Evolutionary conservation across 2,888 invertebrate species (phyloP).

Genomic region (Mythimna ferrago): DNA sequence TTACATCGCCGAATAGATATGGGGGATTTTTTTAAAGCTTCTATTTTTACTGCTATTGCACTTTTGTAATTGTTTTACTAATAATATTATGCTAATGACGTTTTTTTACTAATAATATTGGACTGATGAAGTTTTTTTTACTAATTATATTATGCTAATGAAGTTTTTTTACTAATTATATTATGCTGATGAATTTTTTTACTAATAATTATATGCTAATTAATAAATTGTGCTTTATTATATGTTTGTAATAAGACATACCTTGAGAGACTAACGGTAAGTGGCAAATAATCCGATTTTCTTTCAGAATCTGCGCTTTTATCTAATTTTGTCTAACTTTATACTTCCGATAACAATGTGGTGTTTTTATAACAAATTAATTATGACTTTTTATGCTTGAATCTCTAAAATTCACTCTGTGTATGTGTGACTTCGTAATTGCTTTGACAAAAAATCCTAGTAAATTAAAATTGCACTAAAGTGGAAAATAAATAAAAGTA

Average conservation of each 20-base stretch:
- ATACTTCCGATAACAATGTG: background rate
- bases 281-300: background rate
- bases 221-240: background rate
- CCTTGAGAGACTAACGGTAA: conserved; percentile 2
- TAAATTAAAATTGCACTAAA: background rate
- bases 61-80: background rate
- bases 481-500: background rate
- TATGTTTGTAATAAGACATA: background rate
- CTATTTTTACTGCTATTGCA: background rate
- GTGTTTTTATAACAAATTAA: background rate
- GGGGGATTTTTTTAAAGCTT: no score
- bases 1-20: no score
- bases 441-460: background rate
- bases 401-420: background rate
- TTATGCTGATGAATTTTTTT: background rate
- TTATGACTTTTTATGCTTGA: background rate
- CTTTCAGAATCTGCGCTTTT: background rate
- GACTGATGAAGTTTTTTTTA: background rate
- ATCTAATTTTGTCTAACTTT: background rate
- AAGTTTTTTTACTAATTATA: background rate
- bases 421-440: background rate
- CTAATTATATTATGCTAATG: background rate
- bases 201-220: background rate
- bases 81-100: background rate
- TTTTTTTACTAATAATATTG: background rate